A percentile compares a stretch with the other conserved stretches of the same genome.
These are phyloP conservation scores for Petromus typicus DNA, from an alignment of 2,113 vertebrate genomes.

Conservation along the genomic window DNA sequence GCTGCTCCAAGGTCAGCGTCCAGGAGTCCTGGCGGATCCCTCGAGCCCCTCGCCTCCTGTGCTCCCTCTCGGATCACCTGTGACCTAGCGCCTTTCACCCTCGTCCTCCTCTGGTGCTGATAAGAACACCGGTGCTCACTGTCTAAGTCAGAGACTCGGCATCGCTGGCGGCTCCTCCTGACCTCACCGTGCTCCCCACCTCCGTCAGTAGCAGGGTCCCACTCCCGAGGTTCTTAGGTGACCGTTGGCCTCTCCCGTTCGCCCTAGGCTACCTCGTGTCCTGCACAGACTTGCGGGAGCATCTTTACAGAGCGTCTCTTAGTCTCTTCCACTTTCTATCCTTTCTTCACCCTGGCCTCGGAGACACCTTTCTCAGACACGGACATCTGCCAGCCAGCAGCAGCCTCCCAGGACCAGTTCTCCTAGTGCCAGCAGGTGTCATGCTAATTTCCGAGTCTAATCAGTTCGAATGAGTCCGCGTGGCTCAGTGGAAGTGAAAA, in stretches of 20 bases:
- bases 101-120: background rate
- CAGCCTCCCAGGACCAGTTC: background rate
- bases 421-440: background rate
- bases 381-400: background rate
- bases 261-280: background rate
- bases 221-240: background rate
- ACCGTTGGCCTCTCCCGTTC: background rate
- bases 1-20: background rate
- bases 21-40: background rate
- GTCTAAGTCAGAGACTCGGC: background rate
- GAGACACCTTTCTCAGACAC: slow-evolving; percentile 13
- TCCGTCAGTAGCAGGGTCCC: background rate
- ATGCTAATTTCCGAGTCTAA: background rate
- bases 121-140: background rate
- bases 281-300: background rate
- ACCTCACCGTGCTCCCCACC: background rate
- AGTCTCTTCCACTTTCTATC: background rate
- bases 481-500: background rate
- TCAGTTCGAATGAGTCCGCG: background rate
- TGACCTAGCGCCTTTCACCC: background rate
- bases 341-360: background rate
- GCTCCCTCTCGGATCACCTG: background rate
- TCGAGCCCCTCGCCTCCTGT: background rate
- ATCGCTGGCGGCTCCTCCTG: background rate
- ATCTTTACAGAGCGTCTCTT: background rate